Base-by-base conservation (phyloP, 2,113 vertebrate genomes). In the Melanostigma gelatinosum region DNA sequence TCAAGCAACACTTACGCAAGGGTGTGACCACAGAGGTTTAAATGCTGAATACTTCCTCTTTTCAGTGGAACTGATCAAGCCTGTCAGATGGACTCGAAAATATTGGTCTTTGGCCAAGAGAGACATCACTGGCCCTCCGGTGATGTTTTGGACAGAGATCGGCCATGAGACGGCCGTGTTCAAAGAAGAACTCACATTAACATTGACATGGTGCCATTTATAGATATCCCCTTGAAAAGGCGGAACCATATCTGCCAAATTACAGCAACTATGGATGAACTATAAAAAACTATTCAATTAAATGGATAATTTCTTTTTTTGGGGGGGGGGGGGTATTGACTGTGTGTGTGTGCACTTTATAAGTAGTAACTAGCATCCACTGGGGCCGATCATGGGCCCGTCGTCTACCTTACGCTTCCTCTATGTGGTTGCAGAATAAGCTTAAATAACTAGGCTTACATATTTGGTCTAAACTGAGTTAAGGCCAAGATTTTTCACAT, bases 1-100 rank as follows among this genome's bases (percentile, higher is more conserved):
- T 68, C 58, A 54, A 46, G 52, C 60, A 48, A 64, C 48, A 55
- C 60, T 44, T 55, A 44, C 10, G 54, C n/a, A 54, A 18, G 24
- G 48, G n/a, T 62, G 66, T 55, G 68, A 78, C 27, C 66, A 32
- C 34, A 42, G 34, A 70, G 44, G 46, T 54, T 71, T 32, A 32
- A 63, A 69, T 38, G 75, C 64, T 16, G 52, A 9, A 60, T 48
- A 50, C 38, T 60, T 46, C 29, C 40, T 60, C 20, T 15, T 34
- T 67, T 34, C 38, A 34, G 52, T 5, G 52, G 63, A 57, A 36
- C 50, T 50, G 20, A 68, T 60, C 27, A 10, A 62, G 66, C 20
- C 8, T 62, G 8, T 12, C 5, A 3, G 10, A 61, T 57, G 40
- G 11, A 20, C 24, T 69, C 10, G 18, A 18, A 13, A 57, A 13